These are phyloP conservation scores for Rana temporaria DNA, from an alignment of 2,113 vertebrate species.

Conservation along the genomic window DNA sequence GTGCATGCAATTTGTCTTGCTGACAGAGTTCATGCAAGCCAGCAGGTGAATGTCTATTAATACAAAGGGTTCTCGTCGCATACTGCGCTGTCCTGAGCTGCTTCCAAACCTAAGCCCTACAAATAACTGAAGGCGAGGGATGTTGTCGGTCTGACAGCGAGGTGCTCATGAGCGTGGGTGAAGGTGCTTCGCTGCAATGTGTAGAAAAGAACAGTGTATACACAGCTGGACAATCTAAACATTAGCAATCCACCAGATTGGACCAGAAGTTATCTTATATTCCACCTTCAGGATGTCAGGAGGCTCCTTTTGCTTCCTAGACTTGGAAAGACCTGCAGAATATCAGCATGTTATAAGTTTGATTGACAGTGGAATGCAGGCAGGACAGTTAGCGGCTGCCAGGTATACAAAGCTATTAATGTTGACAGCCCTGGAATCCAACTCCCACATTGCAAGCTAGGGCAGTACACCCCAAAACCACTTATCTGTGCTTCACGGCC, in stretches of 20 bases:
- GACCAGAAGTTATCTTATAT: neutral
- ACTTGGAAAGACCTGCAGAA: constrained; percentile 26
- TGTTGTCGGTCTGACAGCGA: neutral
- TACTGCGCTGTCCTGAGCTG: neutral
- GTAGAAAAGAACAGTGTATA: neutral
- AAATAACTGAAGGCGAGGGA: neutral
- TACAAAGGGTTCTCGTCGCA: neutral
- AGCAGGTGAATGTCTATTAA: neutral
- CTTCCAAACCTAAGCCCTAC: neutral
- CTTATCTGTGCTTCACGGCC: neutral
- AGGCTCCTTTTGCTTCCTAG: neutral
- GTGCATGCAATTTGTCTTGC: neutral
- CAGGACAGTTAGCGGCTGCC: neutral
- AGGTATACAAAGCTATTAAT: constrained; percentile 12
- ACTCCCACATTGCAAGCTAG: constrained; percentile 1
- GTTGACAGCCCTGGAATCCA: constrained; percentile 20
- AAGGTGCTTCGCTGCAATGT: neutral
- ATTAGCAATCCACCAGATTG: constrained; percentile 5
- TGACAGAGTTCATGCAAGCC: neutral
- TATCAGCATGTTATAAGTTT: constrained; percentile 1
- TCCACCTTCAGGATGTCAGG: neutral
- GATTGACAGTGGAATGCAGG: constrained; percentile 39
- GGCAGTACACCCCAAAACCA: neutral
- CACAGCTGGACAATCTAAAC: constrained; percentile 15
- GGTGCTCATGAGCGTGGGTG: neutral